Evolutionary conservation across 1,140 invertebrate species (phyloP), one percentile per base, ranked within the genome.

Genomic region (Callitettix versicolor): DNA sequence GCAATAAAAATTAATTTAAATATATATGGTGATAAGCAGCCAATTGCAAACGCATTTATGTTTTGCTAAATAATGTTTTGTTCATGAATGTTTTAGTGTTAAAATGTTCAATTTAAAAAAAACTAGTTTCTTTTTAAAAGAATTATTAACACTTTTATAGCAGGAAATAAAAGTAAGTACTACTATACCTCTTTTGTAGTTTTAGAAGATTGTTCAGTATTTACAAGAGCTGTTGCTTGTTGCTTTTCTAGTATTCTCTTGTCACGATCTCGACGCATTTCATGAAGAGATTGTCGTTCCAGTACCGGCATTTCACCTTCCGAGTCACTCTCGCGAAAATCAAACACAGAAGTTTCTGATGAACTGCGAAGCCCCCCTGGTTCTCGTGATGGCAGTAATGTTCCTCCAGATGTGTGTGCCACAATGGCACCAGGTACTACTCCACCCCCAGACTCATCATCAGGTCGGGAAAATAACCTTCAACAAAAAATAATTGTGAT

Each of bases 271-370:
- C 73, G 67, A 49, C 77, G 65, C 74, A 78, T 77, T 52, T 74
- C 73, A 56, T 74, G 71, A 17, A 78, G 65, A 9, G 74, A 74
- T 63, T 78, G 77, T 58, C 74, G 67, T 60, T 78, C 77, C 11
- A 77, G 63, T 3, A 77, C 75, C 7, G 75, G 75, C 73, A 78
- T 76, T 61, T 79, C 77, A 17, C 71, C 67, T 58, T 79, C 78
- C 1, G 76, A 77, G 52, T 79, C 78, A 34, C 73, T 75, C 56
- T 79, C 78, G 0, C 73, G 68, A 62, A 80, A 80, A 46, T 80
- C 78, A 63, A 80, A 80, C n/a, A 80, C 76, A 4, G 77, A 79
- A 0, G 77, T 77, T 64, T 80, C 78, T 14, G 77, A 79, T 0
- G 77, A 79, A 59, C 76, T 78, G n/a, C 77, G 61, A 49, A 76